Percentiles rank a stretch among this genome's conserved stretches.
These are phyloP conservation scores for Poeciliopsis turrubarensis DNA, from an alignment of 2,113 vertebrate species.

Conservation along the genomic window DNA sequence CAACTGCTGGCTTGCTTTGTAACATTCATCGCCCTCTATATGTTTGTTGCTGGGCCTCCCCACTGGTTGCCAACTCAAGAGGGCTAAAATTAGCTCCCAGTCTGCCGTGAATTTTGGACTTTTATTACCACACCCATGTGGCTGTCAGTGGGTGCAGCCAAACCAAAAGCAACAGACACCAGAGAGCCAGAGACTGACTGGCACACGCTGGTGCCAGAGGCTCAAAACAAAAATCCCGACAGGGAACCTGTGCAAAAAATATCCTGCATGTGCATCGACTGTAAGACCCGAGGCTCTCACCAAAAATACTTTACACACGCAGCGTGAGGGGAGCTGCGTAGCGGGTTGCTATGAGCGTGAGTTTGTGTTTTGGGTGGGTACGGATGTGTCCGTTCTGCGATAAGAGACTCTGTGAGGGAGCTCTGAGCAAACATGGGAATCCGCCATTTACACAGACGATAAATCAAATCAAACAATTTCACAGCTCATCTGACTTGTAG, in stretches of 20 bases:
- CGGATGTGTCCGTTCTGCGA: neutral
- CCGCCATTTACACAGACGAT: neutral
- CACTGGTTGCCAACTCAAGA: conserved; percentile 57
- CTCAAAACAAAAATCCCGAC: conserved; percentile 43
- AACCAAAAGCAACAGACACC: conserved; percentile 45
- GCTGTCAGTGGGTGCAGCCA: conserved; percentile 58
- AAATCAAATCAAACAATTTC: conserved; percentile 18
- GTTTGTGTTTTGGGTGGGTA: conserved; percentile 20
- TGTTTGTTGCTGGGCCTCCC: conserved; percentile 52
- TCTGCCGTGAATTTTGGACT: conserved; percentile 60
- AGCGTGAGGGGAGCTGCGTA: conserved; percentile 14
- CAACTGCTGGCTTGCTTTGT: conserved; percentile 31
- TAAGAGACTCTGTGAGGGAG: conserved; percentile 31
- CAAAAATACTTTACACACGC: conserved; percentile 37
- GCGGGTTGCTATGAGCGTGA: conserved; percentile 13
- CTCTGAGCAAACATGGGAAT: conserved; percentile 25
- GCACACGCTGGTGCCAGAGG: conserved; percentile 40
- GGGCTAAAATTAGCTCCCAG: conserved; percentile 76
- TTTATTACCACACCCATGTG: conserved; percentile 70
- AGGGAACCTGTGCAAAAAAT: conserved; percentile 45
- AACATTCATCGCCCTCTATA: conserved; percentile 22
- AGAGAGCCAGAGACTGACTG: conserved; percentile 23
- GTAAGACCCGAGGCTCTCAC: conserved; percentile 35
- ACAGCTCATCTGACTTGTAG: conserved; percentile 23
- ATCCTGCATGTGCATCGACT: conserved; percentile 29